Evolutionary conservation across 2,797 vertebrate species (phyloP).

Genomic region (Dromococcyx pavoninus): DNA sequence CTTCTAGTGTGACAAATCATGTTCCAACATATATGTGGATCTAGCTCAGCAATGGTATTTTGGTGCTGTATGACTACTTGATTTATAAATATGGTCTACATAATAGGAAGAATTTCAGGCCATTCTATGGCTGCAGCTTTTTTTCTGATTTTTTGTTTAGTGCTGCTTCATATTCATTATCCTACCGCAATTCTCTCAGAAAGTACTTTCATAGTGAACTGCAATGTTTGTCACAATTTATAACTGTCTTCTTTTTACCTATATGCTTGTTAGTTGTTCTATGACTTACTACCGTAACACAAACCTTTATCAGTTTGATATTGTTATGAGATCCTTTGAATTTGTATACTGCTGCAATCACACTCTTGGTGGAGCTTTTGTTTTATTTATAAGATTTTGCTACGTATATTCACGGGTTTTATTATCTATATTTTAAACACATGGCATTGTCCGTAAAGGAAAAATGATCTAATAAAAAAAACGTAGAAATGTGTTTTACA

Average conservation of each 20-base stretch:
- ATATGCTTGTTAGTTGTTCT: neutral
- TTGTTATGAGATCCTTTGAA: neutral
- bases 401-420: neutral
- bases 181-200: slow-evolving; percentile 17
- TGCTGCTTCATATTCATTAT: slow-evolving; percentile 19
- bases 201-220: neutral
- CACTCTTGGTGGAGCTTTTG: slow-evolving; percentile 65
- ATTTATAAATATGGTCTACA: neutral
- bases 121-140: neutral
- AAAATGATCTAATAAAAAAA: slow-evolving; percentile 51
- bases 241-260: neutral
- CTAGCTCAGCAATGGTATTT: neutral
- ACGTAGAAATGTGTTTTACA: neutral
- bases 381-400: slow-evolving; percentile 54
- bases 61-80: neutral
- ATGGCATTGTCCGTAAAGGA: slow-evolving; percentile 17
- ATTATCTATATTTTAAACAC: slow-evolving; percentile 41
- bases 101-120: neutral
- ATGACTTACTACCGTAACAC: neutral
- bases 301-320: slow-evolving; percentile 19
- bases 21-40: neutral
- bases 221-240: neutral
- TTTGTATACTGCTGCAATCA: slow-evolving; percentile 20
- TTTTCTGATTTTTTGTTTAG: neutral
- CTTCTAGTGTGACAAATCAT: neutral